Percentiles rank a stretch among this genome's conserved stretches.
phyloP scores from a whole-genome alignment of 1,140 invertebrate species.

The Drosophila saltans region DNA sequence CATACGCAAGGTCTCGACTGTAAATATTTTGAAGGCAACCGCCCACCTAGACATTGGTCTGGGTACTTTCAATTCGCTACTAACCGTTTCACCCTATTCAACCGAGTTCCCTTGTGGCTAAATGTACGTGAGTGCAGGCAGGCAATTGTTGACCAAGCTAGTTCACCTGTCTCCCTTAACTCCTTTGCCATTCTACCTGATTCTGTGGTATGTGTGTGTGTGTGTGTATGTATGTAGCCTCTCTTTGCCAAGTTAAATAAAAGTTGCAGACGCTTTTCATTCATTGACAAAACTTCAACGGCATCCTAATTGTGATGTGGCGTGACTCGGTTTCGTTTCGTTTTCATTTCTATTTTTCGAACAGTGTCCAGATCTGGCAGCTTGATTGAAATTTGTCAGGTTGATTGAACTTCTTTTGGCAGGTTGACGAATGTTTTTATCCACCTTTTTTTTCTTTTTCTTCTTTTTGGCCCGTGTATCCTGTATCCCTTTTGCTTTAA shows the following conservation, averaged over 20 bases:
- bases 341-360: conserved; percentile 9
- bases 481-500: conserved; percentile 39
- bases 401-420: conserved; percentile 70
- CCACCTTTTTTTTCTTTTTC: conserved; percentile 14
- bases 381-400: conserved; percentile 41
- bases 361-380: conserved; percentile 11
- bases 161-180: background rate
- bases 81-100: conserved; percentile 28
- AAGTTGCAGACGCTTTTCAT: conserved; percentile 74
- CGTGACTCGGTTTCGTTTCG: conserved; percentile 46
- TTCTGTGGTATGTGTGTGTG: background rate
- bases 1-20: conserved; percentile 3
- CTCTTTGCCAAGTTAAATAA: conserved; percentile 67
- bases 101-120: conserved; percentile 23
- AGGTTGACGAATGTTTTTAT: conserved; percentile 30
- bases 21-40: conserved; percentile 24
- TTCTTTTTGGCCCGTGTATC: conserved; percentile 1
- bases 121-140: conserved; percentile 58
- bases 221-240: conserved; percentile 22
- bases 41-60: conserved; percentile 30
- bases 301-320: conserved; percentile 72
- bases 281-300: conserved; percentile 73
- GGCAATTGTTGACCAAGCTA: conserved; percentile 67
- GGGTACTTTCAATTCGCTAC: conserved; percentile 22
- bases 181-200: conserved; percentile 9